phyloP scores from a whole-genome alignment of 2,888 invertebrate species.

The Eristalinus aeneus region DNA sequence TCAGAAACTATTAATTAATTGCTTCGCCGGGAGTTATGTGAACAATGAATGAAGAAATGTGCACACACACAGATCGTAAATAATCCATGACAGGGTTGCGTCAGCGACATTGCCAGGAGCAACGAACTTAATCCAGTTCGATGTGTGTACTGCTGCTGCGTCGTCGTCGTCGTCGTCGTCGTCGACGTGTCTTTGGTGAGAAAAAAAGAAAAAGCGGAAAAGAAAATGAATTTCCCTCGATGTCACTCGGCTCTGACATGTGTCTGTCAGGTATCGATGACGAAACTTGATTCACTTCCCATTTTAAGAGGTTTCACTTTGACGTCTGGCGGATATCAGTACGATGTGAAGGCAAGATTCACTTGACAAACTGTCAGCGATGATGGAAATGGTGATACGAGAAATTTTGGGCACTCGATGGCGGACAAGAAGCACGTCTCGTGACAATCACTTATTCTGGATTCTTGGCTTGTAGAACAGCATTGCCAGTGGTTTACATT shows the following conservation, averaged over 20 bases:
- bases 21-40: not conserved
- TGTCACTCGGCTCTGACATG: not conserved
- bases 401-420: too few species aligned
- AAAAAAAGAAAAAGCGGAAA: not conserved
- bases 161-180: too few species aligned
- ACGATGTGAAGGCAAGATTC: not conserved
- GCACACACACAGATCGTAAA: not conserved
- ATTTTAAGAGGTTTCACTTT: not conserved
- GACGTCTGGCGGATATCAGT: not conserved
- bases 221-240: not conserved
- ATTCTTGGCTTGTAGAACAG: too few species aligned
- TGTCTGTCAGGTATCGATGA: not conserved
- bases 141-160: not conserved
- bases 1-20: slow-evolving; percentile 13
- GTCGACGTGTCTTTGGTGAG: not conserved
- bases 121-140: not conserved
- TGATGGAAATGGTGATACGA: not conserved
- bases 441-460: too few species aligned
- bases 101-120: not conserved
- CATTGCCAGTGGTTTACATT: too few species aligned
- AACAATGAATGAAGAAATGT: not conserved
- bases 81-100: not conserved
- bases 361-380: not conserved
- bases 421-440: too few species aligned
- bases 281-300: not conserved